Percentiles rank a stretch among this genome's conserved stretches.
Evolutionary conservation across 2,113 vertebrate species (phyloP).

Genomic region (Reinhardtius hippoglossoides): DNA sequence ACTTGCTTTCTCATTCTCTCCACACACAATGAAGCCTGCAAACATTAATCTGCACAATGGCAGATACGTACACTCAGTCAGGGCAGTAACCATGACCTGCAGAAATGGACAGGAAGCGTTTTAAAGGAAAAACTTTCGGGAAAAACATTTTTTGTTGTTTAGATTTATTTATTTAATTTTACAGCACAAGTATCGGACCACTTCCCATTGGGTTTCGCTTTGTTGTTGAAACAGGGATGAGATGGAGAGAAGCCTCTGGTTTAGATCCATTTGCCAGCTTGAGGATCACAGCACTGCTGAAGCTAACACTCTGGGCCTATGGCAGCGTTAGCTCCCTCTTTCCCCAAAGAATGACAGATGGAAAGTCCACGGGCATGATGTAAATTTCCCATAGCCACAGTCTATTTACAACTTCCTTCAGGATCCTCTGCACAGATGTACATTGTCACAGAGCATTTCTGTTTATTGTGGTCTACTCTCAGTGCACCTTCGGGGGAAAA

Average conservation of each 20-base stretch:
- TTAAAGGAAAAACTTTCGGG: too few relatives aligned
- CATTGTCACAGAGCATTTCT: conserved; percentile 55
- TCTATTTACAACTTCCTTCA: conserved; percentile 42
- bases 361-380: conserved; percentile 53
- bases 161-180: conserved; percentile 18
- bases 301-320: conserved; percentile 24
- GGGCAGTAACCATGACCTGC: conserved; percentile 82
- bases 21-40: conserved; percentile 58
- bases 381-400: conserved; percentile 31
- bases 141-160: conserved; percentile 6
- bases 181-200: background rate
- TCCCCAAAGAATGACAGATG: conserved; percentile 44
- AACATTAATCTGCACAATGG: conserved; percentile 72
- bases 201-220: background rate
- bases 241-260: conserved; percentile 5
- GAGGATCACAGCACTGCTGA: conserved; percentile 18
- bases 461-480: conserved; percentile 53
- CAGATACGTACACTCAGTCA: conserved; percentile 71
- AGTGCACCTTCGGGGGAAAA: conserved; percentile 39
- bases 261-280: conserved; percentile 42
- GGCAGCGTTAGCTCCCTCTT: conserved; percentile 12
- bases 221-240: conserved; percentile 9
- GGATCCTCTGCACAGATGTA: conserved; percentile 39
- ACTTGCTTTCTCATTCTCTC: conserved; percentile 67
- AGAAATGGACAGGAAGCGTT: conserved; percentile 33